A percentile compares a stretch with the other conserved stretches of the same genome.
Evolutionary conservation across 2,888 invertebrate genomes (phyloP).

Genomic region (Troides oblongomaculatus): DNA sequence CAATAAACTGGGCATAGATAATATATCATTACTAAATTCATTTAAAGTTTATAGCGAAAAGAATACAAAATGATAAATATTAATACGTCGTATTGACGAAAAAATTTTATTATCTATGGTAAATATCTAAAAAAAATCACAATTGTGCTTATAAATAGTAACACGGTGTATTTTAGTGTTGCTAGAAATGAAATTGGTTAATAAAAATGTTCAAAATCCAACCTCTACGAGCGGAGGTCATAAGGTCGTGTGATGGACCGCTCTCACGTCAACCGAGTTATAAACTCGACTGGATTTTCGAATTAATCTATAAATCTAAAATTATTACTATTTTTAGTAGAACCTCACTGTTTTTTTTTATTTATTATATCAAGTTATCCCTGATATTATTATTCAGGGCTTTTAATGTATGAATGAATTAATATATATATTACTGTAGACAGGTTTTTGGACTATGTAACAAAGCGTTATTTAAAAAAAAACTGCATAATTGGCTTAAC

Average conservation of each 20-base stretch:
- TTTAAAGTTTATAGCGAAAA: neutral
- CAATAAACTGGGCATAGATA: neutral
- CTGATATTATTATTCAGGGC: no score
- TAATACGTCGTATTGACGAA: no score
- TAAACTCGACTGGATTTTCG: constrained; percentile 34
- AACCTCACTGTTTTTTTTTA: no score
- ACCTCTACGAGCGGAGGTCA: constrained; percentile 38
- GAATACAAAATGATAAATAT: neutral
- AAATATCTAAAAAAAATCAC: constrained; percentile 15
- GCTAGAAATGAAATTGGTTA: constrained; percentile 29
- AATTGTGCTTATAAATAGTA: constrained; percentile 27
- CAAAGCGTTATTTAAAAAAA: no score
- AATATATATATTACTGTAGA: no score
- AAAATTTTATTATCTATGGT: no score
- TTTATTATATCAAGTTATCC: no score
- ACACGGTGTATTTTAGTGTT: constrained; percentile 31
- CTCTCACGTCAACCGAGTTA: constrained; percentile 37
- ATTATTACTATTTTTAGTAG: no score
- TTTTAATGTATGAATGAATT: no score
- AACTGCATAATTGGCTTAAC: no score
- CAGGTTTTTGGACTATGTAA: no score
- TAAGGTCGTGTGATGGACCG: constrained; percentile 33
- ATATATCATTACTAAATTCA: neutral
- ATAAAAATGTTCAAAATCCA: constrained; percentile 34
- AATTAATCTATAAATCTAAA: constrained; percentile 31